Percentiles rank a stretch among this genome's conserved stretches.
Conservation (phyloP, 2,888 invertebrate species). For the Coleophora flavipennella region DNA sequence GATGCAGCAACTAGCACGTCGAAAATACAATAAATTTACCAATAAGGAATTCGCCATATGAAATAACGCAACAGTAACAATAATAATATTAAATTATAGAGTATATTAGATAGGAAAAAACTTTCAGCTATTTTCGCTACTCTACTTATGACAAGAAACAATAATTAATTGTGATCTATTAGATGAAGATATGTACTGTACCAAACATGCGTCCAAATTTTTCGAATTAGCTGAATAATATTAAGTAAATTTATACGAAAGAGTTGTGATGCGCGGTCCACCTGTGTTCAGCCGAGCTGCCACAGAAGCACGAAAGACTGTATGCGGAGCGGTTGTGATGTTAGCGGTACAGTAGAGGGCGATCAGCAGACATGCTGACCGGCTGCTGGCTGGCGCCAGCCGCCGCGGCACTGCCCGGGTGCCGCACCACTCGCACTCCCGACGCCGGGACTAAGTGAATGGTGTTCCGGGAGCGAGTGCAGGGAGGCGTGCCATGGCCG, state of each 20-base stretch:
- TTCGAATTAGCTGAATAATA: slow-evolving; percentile 43
- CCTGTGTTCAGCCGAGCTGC: slow-evolving; percentile 10
- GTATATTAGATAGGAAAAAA: slow-evolving; percentile 14
- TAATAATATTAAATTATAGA: slow-evolving; percentile 9
- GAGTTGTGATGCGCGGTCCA: slow-evolving; percentile 20
- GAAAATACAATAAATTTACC: slow-evolving; percentile 1
- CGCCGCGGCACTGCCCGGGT: slow-evolving; percentile 13
- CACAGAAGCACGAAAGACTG: slow-evolving; percentile 10
- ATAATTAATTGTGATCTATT: slow-evolving; percentile 61
- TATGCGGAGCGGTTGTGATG: slow-evolving; percentile 11
- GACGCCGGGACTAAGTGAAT: slow-evolving; percentile 22
- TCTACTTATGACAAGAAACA: slow-evolving; percentile 57
- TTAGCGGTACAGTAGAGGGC: slow-evolving; percentile 6
- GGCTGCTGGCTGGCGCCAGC: slow-evolving; percentile 6
- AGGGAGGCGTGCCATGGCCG: slow-evolving; percentile 73
- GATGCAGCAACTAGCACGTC: slow-evolving; percentile 10
- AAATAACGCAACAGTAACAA: slow-evolving; percentile 21
- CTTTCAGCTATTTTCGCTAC: slow-evolving; percentile 18
- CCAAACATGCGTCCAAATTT: slow-evolving; percentile 64
- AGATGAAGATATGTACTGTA: slow-evolving; percentile 38
- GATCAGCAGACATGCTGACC: slow-evolving; percentile 6
- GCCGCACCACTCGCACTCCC: neutral
- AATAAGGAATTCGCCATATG: slow-evolving; percentile 4
- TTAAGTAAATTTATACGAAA: slow-evolving; percentile 15
- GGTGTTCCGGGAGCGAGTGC: slow-evolving; percentile 23